Evolutionary conservation across 1,140 invertebrate genomes (phyloP), one percentile per base, ranked within the genome.

Genomic region (Caenorhabditis remanei): DNA sequence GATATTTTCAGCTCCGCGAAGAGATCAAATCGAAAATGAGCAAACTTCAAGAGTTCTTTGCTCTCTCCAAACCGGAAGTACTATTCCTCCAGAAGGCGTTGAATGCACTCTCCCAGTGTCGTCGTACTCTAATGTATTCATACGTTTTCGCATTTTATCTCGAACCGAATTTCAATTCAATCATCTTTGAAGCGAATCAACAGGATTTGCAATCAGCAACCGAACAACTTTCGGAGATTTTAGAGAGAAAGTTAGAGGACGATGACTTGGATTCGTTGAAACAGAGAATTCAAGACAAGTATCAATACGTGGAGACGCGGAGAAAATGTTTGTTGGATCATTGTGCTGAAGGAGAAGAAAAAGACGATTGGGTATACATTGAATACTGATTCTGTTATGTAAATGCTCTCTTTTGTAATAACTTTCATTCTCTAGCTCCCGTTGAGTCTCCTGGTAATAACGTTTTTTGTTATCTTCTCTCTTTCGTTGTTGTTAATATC

Each of bases 61-160:
- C 19, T 16, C 40, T 84, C 0, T 8, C 43, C 9, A 16, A 19
- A 21, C 14, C 21, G 19, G 50, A 84, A 95, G 96, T 97, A 90
- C 97, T 98, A 94, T 98, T 98, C 94, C 94, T 98, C 88, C 97
- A 97, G 93, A 97, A 97, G 93, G 97, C 97, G 82, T 97, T 99
- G 71, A 97, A 99, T 94, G 97, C 99, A 93, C 94, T 99, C 53
- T 98, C 97, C 94, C 96, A 96, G 92, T 99, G 98, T 94, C 94
- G 67, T 86, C 97, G 98, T 93, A 99, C 97, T 40, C 94, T 99
- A 14, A 99, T 99, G 97, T 99, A 97, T 94, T 99, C 97, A 83
- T 99, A 99, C 93, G 97, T 98, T 83, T 99, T 99, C 95, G 98
- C 98, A 90, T 99, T 97, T 94, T 99, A 99, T 93, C 94, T 99